A percentile compares a stretch with the other conserved stretches of the same genome.
These are phyloP conservation scores for Rhea americana DNA, from an alignment of 2,113 vertebrate genomes.

Conservation along the genomic window DNA sequence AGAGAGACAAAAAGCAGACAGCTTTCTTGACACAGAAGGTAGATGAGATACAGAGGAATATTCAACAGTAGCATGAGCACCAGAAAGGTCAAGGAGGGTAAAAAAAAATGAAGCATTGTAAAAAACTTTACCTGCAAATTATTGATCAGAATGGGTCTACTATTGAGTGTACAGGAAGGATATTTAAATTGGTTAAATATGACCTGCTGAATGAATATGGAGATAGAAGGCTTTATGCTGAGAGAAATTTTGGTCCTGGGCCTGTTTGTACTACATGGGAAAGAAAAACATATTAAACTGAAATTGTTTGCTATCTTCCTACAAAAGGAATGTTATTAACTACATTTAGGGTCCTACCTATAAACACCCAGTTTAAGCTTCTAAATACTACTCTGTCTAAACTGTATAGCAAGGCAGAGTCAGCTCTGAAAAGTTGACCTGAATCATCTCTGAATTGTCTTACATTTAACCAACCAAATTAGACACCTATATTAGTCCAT, in stretches of 20 bases:
- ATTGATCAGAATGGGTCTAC: slow-evolving; percentile 4
- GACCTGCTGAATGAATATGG: background rate
- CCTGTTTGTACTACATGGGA: slow-evolving; percentile 18
- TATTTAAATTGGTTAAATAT: background rate
- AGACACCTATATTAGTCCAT: background rate
- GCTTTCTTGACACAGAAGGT: background rate
- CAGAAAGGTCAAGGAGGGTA: background rate
- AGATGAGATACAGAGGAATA: background rate
- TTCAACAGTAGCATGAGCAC: background rate
- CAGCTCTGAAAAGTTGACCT: background rate
- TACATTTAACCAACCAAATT: background rate
- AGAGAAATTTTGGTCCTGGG: slow-evolving; percentile 23
- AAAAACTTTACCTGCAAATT: background rate
- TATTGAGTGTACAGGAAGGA: background rate
- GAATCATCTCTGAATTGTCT: background rate
- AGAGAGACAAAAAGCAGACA: slow-evolving; percentile 1
- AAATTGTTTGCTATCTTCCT: slow-evolving; percentile 19
- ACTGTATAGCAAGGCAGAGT: background rate
- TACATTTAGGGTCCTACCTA: background rate
- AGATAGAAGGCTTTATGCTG: slow-evolving; percentile 2
- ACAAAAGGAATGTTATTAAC: background rate
- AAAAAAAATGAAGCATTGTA: background rate
- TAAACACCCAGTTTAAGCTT: background rate
- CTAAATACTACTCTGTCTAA: background rate
- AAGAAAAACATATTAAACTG: slow-evolving; percentile 17